Evolutionary conservation across 1,140 invertebrate species (phyloP), one percentile per base, ranked within the genome.

Genomic region (Paraescarpia echinospica): DNA sequence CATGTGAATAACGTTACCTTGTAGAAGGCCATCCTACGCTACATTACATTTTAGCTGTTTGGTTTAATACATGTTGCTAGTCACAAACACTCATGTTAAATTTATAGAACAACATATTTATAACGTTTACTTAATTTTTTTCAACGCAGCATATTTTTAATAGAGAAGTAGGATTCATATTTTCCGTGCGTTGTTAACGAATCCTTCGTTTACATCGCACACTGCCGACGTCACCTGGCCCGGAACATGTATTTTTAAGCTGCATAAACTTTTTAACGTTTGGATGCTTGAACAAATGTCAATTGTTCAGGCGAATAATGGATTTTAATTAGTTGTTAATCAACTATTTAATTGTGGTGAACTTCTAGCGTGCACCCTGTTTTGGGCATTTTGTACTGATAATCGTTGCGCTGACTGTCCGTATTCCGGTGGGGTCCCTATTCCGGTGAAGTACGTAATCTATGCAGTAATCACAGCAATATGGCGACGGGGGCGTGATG

Each of bases 381-480:
- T 77, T 77, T 4, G 0, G 48, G 48, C n/a, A 41, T 41, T 77
- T 27, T 12, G 59, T 77, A 31, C 59, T 77, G 59, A 77, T 77
- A 77, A 31, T 77, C 59, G 59, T 14, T 27, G 59, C 27, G 59
- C 22, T 77, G 59, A 77, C 14, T 77, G 22, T 41, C 41, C 41
- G 41, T 41, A 41, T 41, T 77, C 59, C 59, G 59, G 59, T 27
- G 59, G 22, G 22, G 59, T 14, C 8, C 59, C 8, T 77, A 77
- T 14, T 77, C 59, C 59, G 59, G 59, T 27, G 59, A 77, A 77
- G 59, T 14, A 77, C 59, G 59, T 77, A 77, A 77, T 77, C 59
- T 77, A 77, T 77, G 59, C 59, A 77, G 59, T 77, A 77, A 77
- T 77, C 59, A 77, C 59, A 77, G 59, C 59, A 77, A 77, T 77